These are phyloP conservation scores for Paramisgurnus dabryanus DNA, from an alignment of 2,113 vertebrate species.

Conservation along the genomic window DNA sequence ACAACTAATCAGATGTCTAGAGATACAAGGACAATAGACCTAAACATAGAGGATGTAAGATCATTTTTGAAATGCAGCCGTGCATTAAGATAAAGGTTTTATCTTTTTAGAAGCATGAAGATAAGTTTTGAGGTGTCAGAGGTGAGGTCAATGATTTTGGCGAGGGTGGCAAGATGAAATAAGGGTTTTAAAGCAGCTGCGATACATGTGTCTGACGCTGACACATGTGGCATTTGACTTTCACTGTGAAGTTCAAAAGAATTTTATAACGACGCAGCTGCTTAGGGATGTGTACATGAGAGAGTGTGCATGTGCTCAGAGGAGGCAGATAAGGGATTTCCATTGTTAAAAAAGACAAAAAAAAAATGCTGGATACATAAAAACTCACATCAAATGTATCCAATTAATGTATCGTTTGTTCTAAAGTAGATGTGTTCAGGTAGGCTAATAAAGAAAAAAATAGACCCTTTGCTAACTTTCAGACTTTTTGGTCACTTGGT, in stretches of 20 bases:
- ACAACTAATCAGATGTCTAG: constrained; percentile 3
- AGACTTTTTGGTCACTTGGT: no score
- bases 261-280: constrained; percentile 78
- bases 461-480: no score
- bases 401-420: no score
- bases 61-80: constrained; percentile 9
- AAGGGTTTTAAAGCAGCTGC: constrained; percentile 73
- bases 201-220: constrained; percentile 76
- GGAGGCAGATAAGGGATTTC: constrained; percentile 36
- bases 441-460: no score
- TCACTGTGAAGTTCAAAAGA: constrained; percentile 79
- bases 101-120: constrained; percentile 10
- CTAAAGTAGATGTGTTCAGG: no score
- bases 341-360: neutral
- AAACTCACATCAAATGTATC: no score
- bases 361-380: no score
- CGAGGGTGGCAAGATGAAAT: constrained; percentile 57
- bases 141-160: constrained; percentile 12
- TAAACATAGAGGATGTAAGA: constrained; percentile 2
- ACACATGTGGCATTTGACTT: constrained; percentile 80
- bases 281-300: constrained; percentile 62
- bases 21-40: neutral
- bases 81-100: constrained; percentile 18
- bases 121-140: constrained; percentile 23
- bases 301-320: constrained; percentile 53